phyloP scores from a whole-genome alignment of 2,113 vertebrate genomes.

The Suncus etruscus region DNA sequence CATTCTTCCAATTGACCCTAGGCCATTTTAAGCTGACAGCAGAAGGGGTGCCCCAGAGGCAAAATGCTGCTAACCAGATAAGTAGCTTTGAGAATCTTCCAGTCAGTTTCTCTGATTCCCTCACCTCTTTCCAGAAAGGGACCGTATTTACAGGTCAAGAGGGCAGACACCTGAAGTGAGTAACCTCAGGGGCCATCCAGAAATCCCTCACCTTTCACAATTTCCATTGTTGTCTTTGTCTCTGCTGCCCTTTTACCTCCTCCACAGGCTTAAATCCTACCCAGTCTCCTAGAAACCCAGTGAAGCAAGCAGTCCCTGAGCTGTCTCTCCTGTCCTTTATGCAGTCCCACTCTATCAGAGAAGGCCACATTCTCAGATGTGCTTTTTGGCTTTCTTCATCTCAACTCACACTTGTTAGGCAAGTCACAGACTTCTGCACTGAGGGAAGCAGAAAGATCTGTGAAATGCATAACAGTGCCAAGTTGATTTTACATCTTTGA shows the following conservation, averaged over 20 bases:
- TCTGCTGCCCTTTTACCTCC: neutral
- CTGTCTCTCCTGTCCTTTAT: neutral
- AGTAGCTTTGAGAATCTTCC: neutral
- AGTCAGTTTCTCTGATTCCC: neutral
- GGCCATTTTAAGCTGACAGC: fast-evolving
- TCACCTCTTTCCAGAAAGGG: neutral
- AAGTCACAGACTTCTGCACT: neutral
- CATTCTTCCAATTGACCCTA: neutral
- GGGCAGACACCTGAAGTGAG: neutral
- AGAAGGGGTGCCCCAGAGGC: neutral
- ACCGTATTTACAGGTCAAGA: neutral
- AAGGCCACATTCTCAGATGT: no score
- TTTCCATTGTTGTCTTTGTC: neutral
- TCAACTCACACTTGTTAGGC: neutral
- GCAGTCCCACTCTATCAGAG: neutral
- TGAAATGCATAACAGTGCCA: neutral
- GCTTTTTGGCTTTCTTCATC: neutral
- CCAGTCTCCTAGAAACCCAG: neutral
- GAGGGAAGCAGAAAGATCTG: neutral
- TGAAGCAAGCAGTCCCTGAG: fast-evolving
- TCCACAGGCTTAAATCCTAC: neutral
- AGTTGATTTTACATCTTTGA: no score
- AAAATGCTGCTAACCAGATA: neutral
- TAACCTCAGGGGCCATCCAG: neutral
- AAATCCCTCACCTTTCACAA: no score